phyloP scores from a whole-genome alignment of 2,113 vertebrate genomes.

The Equus quagga region DNA sequence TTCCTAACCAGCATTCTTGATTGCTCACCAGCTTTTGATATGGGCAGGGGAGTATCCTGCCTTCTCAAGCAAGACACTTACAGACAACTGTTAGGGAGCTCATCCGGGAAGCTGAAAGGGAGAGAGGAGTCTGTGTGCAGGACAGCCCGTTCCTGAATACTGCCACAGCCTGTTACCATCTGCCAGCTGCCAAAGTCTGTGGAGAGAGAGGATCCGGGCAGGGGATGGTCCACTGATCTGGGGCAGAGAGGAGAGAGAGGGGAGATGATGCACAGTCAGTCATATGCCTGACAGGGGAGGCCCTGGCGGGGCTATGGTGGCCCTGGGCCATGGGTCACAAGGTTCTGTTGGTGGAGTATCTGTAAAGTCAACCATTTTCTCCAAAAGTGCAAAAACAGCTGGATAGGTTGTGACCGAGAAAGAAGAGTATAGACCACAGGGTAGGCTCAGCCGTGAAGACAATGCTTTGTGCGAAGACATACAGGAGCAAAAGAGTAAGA shows the following conservation, averaged over 20 bases:
- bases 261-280: constrained; percentile 82
- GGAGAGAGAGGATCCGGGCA: constrained; percentile 97
- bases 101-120: constrained; percentile 97
- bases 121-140: constrained; percentile 93
- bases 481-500: neutral
- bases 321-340: neutral
- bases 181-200: constrained; percentile 99
- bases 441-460: neutral
- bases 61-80: constrained; percentile 90
- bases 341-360: constrained; percentile 14
- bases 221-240: constrained; percentile 94
- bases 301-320: constrained; percentile 13
- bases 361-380: constrained; percentile 68
- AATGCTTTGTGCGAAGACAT: neutral
- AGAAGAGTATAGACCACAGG: constrained; percentile 31
- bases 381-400: constrained; percentile 57
- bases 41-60: constrained; percentile 77
- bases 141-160: constrained; percentile 95
- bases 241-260: constrained; percentile 89
- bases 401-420: neutral
- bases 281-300: constrained; percentile 64
- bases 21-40: constrained; percentile 25
- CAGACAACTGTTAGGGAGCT: constrained; percentile 94
- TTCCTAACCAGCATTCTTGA: neutral
- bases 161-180: constrained; percentile 98